Conservation (phyloP, 2,797 vertebrate species). For the Anabacerthia variegaticeps region DNA sequence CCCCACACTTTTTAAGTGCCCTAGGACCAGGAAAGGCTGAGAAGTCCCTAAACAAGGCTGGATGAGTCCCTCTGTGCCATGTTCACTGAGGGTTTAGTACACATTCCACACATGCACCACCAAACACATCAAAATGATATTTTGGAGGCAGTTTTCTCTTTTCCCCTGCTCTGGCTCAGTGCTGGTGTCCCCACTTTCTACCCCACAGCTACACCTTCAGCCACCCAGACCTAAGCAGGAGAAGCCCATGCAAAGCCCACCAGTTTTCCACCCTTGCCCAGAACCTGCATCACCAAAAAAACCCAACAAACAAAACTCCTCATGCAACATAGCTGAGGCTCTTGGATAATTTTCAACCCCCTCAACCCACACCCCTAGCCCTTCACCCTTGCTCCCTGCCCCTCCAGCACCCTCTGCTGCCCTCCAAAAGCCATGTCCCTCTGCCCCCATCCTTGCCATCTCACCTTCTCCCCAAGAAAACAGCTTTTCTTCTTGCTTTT, state of each 20-base stretch:
- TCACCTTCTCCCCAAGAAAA: background rate
- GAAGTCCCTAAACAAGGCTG: background rate
- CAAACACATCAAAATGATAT: background rate
- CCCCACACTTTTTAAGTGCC: background rate
- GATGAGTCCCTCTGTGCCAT: background rate
- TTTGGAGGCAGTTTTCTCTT: background rate
- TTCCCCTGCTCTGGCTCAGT: background rate
- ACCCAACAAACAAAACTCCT: no score
- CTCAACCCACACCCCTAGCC: background rate
- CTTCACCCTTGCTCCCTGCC: accelerated
- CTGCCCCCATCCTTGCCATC: background rate
- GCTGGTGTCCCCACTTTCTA: background rate
- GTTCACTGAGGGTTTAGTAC: background rate
- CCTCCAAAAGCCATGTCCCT: background rate
- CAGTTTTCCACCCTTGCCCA: background rate
- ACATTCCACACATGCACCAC: accelerated
- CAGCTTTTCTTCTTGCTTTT: background rate
- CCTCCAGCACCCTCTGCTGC: background rate
- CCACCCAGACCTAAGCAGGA: background rate
- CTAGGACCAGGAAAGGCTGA: background rate
- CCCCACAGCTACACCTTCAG: accelerated
- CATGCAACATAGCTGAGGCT: accelerated
- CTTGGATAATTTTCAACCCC: no score
- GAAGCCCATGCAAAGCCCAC: background rate
- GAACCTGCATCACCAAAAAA: background rate